A percentile compares a stretch with the other conserved stretches of the same genome.
These are phyloP conservation scores for Orchestes rusci DNA, from an alignment of 2,888 invertebrate genomes.

Conservation along the genomic window DNA sequence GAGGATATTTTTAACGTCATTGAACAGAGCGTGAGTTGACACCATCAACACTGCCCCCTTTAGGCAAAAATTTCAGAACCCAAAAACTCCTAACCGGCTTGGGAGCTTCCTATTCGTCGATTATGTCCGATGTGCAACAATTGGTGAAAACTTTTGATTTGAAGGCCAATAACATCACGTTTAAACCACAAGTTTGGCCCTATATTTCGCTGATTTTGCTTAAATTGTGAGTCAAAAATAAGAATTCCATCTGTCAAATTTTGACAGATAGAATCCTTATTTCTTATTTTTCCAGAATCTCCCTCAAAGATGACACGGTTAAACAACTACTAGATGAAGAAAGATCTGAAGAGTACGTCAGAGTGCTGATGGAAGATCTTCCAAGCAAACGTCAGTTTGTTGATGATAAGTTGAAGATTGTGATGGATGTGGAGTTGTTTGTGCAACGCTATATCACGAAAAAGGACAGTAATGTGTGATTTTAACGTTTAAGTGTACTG, in stretches of 20 bases:
- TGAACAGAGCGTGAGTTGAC: slow-evolving; percentile 52
- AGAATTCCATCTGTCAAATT: too few species aligned
- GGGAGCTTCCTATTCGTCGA: slow-evolving; percentile 26
- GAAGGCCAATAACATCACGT: slow-evolving; percentile 62
- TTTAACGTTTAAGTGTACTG: slow-evolving; percentile 1
- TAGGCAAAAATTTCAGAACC: slow-evolving; percentile 28
- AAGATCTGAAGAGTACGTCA: slow-evolving; percentile 28
- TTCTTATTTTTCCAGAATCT: too few species aligned
- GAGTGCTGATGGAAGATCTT: slow-evolving; percentile 26
- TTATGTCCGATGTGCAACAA: slow-evolving; percentile 44
- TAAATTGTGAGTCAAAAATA: slow-evolving; percentile 60
- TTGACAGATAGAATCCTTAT: too few species aligned
- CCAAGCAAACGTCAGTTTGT: slow-evolving; percentile 29
- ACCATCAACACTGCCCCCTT: not conserved
- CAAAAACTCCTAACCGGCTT: slow-evolving; percentile 31
- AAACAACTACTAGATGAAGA: slow-evolving; percentile 29
- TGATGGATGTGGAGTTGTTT: slow-evolving; percentile 32
- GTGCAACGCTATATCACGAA: slow-evolving; percentile 30
- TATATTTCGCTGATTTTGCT: slow-evolving; percentile 62
- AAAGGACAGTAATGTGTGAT: slow-evolving; percentile 16
- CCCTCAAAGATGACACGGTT: too few species aligned
- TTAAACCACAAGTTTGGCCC: slow-evolving; percentile 66
- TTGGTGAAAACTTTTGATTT: slow-evolving; percentile 61
- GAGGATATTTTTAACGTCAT: slow-evolving; percentile 60
- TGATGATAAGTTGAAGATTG: slow-evolving; percentile 27